Evolutionary conservation across 2,888 invertebrate genomes (phyloP), one percentile per base, ranked within the genome.

Genomic region (Apantesis nais): DNA sequence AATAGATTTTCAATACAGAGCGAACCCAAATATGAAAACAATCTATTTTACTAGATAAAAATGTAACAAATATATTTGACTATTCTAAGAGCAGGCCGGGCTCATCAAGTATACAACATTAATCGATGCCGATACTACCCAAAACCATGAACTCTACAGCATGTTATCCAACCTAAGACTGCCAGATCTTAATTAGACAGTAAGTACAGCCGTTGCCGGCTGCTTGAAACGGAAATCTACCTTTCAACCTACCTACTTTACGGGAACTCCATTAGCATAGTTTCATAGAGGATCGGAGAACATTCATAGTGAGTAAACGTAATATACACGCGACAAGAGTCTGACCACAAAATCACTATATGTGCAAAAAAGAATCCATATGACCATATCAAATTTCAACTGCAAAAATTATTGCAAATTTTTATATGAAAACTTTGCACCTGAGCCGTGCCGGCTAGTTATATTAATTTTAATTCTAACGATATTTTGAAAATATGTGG

Each of bases 11-110:
- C 34, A 34, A 65, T 52, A 34, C 52, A 48, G 48, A 34, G 22
- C n/a, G 34, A 34, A 65, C 22, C 34, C 85, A 86, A 87, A 85
- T 84, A 85, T 83, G 78, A 75, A 71, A 74, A 70, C 65, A 77
- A 76, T 75, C 73, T 78, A 85, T 86, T 52, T n/a, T 3, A n/a
- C n/a, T 52, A 9, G 22, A 2, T n/a, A 4, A 48, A 48, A 48
- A 22, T 48, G 8, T 48, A 48, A 22, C 22, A 48, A 48, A 22
- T 8, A 48, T 48, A 8, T 19, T 19, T 22, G 22, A 3, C 22
- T 48, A 7, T 48, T 22, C 8, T 8, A 48, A 8, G 19, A 48
- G 8, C 11, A 44, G 44, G 19, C 5, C 44, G 44, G 44, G 8
- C 48, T 48, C 5, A 7, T 48, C 48, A 19, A 48, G 1, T 22